Evolutionary conservation across 2,888 invertebrate species (phyloP), one percentile per base, ranked within the genome.

Genomic region (Sinelater perroti): DNA sequence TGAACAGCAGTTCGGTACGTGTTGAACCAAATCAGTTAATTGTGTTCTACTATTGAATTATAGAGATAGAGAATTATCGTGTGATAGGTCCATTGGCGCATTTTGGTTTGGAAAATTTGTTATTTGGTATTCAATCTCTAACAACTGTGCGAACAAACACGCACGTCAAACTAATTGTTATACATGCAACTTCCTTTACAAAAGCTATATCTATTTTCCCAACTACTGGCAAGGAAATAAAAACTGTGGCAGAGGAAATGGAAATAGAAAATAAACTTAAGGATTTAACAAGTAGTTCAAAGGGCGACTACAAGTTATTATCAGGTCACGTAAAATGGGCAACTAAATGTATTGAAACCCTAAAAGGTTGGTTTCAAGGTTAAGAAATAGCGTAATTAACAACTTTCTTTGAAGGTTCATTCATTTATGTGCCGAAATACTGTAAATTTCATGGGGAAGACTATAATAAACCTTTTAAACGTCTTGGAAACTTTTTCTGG

Each of bases 151-250:
- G 80, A 26, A 83, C 83, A 14, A 66, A 82, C 55, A 83, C 83
- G 14, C 82, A 82, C 72, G 82, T 82, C 63, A 80, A 82, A 44
- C 26, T 72, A 26, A 64, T 72, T n/a, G 60, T 65, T 4, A 62
- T 72, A n/a, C 63, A 65, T 38, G 64, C 63, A 8, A 36, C 33
- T 4, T 31, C 56, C 2, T 67, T 63, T 46, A 56, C 60, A 3
- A 80, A 80, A 10, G 80, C 82, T 3, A 67, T 81, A 6, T 81
- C 82, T 62, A 69, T 81, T 2, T 82, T 81, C 61, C 82, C 82
- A 2, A 78, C 79, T 36, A 81, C 81, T 79, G 76, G 75, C 61
- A 80, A 81, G 51, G 80, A 81, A 20, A n/a, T 58, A 8, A 33
- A 56, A 13, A 14, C 3, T 3, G 11, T 51, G 31, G 17, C 20